Conservation (phyloP, 2,113 vertebrate species). For the Choloepus hoffmanni region DNA sequence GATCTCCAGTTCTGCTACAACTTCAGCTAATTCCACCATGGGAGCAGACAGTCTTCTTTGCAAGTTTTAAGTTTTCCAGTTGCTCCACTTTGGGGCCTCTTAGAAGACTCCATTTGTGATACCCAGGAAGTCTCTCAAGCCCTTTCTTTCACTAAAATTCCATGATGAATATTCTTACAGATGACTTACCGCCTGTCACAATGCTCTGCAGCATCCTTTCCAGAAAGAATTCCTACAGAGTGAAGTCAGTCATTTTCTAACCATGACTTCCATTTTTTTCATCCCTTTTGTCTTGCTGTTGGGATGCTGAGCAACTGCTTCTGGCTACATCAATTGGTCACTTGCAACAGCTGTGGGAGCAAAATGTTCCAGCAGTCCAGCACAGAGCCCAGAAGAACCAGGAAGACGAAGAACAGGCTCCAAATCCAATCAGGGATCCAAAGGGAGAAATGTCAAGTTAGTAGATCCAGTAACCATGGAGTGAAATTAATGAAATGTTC, state of each 20-base stretch:
- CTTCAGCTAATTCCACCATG: background rate
- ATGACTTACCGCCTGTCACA: conserved; percentile 84
- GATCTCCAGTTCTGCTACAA: background rate
- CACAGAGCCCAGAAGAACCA: background rate
- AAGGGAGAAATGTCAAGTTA: background rate
- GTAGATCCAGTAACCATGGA: background rate
- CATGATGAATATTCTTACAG: conserved; percentile 81
- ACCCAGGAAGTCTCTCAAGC: conserved; percentile 8
- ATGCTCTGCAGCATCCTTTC: conserved; percentile 81
- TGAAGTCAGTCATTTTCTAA: conserved; percentile 81
- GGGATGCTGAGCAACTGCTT: conserved; percentile 71
- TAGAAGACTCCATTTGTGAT: conserved; percentile 16
- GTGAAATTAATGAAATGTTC: conserved; percentile 2
- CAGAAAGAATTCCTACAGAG: conserved; percentile 82
- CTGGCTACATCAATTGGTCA: conserved; percentile 72
- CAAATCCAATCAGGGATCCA: background rate
- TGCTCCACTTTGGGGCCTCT: background rate
- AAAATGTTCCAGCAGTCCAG: conserved; percentile 15
- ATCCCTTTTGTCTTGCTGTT: conserved; percentile 72
- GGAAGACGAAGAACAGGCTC: conserved; percentile 29
- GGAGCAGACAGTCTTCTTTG: background rate
- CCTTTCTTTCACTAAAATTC: conserved; percentile 70
- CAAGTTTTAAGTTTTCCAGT: background rate
- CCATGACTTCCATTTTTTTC: conserved; percentile 73
- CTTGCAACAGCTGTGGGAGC: conserved; percentile 53